Evolutionary conservation across 2,113 vertebrate species (phyloP).

Genomic region (sheep (Ovis aries)): DNA sequence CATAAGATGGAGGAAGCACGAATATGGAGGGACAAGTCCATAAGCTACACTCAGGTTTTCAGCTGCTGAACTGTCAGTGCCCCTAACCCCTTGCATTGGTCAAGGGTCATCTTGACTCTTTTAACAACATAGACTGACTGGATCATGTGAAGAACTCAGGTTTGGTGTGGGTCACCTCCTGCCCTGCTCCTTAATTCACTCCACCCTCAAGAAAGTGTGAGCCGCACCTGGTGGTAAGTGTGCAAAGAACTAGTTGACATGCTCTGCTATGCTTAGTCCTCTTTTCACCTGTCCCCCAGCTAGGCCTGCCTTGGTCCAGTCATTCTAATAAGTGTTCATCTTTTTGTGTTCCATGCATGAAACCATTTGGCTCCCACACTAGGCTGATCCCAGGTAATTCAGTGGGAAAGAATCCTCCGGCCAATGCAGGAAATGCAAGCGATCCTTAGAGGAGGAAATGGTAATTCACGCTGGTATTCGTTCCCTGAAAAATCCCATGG

Average conservation of each 20-base stretch:
- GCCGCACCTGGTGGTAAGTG: rapidly evolving
- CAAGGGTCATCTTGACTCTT: background rate
- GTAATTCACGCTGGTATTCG: background rate
- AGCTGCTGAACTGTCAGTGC: background rate
- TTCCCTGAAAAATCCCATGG: background rate
- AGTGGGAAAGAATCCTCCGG: background rate
- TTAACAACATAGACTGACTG: background rate
- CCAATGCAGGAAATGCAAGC: background rate
- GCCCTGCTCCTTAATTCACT: background rate
- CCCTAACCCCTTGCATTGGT: background rate
- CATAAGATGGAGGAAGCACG: background rate
- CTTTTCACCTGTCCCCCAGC: too few relatives aligned
- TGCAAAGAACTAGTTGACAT: background rate
- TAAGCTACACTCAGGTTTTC: background rate
- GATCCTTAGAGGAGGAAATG: background rate
- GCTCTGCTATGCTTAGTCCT: background rate
- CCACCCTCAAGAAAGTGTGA: background rate
- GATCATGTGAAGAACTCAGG: background rate
- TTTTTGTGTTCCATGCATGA: rapidly evolving
- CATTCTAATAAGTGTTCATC: background rate
- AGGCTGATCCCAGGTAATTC: background rate
- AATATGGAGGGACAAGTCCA: background rate
- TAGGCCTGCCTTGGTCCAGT: background rate
- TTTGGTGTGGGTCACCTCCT: background rate
- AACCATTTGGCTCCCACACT: background rate